Base-by-base conservation (phyloP, 2,113 vertebrate species). In the Tragulus kanchil region DNA sequence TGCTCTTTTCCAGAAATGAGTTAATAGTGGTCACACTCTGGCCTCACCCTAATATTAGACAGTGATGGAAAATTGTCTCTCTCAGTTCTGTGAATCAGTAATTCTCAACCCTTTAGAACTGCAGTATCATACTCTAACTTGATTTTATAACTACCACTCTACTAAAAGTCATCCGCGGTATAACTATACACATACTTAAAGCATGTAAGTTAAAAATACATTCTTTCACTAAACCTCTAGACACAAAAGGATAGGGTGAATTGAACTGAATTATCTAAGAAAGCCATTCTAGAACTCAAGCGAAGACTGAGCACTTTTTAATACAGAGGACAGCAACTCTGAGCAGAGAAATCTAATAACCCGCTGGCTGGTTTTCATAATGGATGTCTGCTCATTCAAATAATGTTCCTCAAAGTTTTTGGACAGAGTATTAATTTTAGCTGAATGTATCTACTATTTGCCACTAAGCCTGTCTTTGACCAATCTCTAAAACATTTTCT, bases 181-280 rank as follows among this genome's bases (percentile, higher is more conserved):
- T 77, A 42, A 61, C 36, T 52, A 62, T 26, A 89, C 54, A 62
- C 8, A 58, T 31, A 52, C 23, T 52, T 87, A 69, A 73, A 62
- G n/a, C 21, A 61, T 21, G 26, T 52, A 92, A 89, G 85, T 50
- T 85, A 89, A 94, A 94, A 92, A 77, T n/a, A 56, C 1, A 42
- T 54, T 54, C 4, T 83, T 84, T 61, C 73, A 56, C 42, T 89
- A 94, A 89, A 56, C 77, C 73, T 81, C 42, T 50, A 81, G 59
- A 85, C 26, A 89, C 31, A 61, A 26, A 81, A 95, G 0, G 2
- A 28, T 59, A 23, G 17, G 19, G 85, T 81, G 31, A 64, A 19
- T 94, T 89, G 45, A 65, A 62, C 8, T 89, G 52, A 94, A 89
- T 71, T 89, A 64, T 42, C 67, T 71, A 56, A 50, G 19, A 56